phyloP scores from a whole-genome alignment of 2,113 vertebrate genomes.

The Pteruthius melanotis region DNA sequence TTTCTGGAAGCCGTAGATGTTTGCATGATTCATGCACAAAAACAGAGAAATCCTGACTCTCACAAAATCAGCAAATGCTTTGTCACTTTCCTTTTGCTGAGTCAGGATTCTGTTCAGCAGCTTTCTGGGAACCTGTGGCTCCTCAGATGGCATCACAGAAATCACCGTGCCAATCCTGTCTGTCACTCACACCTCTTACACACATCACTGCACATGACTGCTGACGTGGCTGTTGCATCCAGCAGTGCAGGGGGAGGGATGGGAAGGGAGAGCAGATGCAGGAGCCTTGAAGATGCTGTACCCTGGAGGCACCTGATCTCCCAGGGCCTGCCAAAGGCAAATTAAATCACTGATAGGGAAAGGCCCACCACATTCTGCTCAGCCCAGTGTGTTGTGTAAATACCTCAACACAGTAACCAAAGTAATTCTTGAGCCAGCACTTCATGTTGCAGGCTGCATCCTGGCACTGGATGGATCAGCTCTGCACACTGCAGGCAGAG shows the following conservation, averaged over 20 bases:
- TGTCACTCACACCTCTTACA: background rate
- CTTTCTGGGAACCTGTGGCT: background rate
- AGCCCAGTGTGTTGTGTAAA: background rate
- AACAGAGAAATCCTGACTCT: background rate
- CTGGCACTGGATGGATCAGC: background rate
- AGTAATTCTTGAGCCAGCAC: background rate
- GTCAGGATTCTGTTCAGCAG: background rate
- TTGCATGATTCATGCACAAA: background rate
- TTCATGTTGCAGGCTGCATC: background rate
- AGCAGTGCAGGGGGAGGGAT: background rate
- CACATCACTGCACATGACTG: background rate
- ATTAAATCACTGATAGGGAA: background rate
- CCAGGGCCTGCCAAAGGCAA: background rate
- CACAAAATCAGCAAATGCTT: background rate
- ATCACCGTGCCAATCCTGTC: background rate
- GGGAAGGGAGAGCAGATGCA: background rate
- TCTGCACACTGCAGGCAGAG: background rate
- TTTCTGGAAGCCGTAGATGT: background rate
- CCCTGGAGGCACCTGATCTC: background rate
- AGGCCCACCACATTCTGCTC: background rate
- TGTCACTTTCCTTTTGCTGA: background rate
- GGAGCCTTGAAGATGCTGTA: background rate
- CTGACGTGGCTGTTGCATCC: background rate
- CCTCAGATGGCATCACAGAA: background rate
- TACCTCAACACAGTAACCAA: background rate